Base-by-base conservation (phyloP, 2,888 invertebrate species). In the Pharmacophagus antenor region DNA sequence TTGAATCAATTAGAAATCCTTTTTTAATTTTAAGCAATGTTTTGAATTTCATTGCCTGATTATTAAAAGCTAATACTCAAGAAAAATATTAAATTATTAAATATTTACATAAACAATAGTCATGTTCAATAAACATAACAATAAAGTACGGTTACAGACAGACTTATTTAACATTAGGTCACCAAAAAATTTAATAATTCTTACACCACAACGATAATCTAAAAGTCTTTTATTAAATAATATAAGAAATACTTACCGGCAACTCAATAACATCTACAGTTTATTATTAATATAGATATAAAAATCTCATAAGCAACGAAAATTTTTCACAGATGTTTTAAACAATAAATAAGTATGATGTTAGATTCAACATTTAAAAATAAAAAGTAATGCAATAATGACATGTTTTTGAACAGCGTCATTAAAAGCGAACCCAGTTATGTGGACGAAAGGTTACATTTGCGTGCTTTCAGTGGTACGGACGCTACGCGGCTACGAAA, bases 291-390 rank as follows among this genome's bases (percentile, higher is more conserved):
- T 76, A 22, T n/a, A 46, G 31, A 31, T 74, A 80, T 80, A 72
- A 70, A 68, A 71, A 70, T 77, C 74, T 72, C 77, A 71, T 76
- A 82, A 77, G 71, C 63, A 75, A 72, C 72, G 72, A 77, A 72
- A 82, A 80, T 77, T 68, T 81, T 82, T 77, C 84, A 82, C 82
- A 82, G 78, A 74, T 84, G 78, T 70, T 79, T 74, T 68, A 74
- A 80, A 82, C 80, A 70, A 76, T 77, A 79, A 78, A 82, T 79
- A 74, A 82, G 77, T 73, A 72, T 74, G 72, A 73, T 76, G 80
- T 82, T 80, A 79, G 76, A 80, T 72, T 76, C 74, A 72, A 80
- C 70, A 76, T 78, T 80, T 72, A 70, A 80, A 78, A 81, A 82
- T 80, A 80, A 79, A 74, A 68, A 71, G 72, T 71, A 66, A 68